Conservation (phyloP, 2,888 invertebrate species). For the Arrhopalites spinosus region DNA sequence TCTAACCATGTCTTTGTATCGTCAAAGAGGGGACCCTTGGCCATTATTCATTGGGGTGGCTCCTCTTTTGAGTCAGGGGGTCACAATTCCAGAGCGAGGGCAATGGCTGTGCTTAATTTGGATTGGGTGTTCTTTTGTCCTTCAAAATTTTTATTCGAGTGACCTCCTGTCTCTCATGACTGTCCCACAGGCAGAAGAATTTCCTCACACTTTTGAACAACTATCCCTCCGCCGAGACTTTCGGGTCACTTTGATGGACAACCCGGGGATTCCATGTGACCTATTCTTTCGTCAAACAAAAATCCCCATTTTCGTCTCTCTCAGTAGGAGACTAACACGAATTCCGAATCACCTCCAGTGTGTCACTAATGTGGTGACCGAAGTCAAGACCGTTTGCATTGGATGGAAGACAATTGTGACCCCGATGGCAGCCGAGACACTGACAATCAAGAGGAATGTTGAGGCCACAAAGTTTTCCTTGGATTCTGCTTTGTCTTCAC, state of each 20-base stretch:
- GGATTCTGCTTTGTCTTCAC: background rate
- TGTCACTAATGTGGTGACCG: background rate
- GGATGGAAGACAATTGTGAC: background rate
- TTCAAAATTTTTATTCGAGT: background rate
- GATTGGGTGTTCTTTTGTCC: background rate
- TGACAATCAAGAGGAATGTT: background rate
- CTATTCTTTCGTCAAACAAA: background rate
- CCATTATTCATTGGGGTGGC: background rate
- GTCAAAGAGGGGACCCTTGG: too few species aligned
- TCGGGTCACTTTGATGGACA: too few species aligned
- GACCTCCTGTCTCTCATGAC: constrained; percentile 2
- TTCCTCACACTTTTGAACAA: background rate
- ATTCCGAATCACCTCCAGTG: background rate
- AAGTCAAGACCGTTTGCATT: background rate
- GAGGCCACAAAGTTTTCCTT: background rate
- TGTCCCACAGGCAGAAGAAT: background rate
- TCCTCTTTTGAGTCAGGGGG: background rate
- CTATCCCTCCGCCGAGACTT: background rate
- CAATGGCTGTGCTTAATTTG: background rate
- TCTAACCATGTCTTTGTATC: background rate
- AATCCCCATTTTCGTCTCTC: background rate
- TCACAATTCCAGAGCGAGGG: background rate
- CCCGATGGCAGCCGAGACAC: background rate
- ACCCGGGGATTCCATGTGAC: background rate
- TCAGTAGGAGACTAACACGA: background rate